phyloP scores from a whole-genome alignment of 2,888 invertebrate genomes.

The Macropis europaea region DNA sequence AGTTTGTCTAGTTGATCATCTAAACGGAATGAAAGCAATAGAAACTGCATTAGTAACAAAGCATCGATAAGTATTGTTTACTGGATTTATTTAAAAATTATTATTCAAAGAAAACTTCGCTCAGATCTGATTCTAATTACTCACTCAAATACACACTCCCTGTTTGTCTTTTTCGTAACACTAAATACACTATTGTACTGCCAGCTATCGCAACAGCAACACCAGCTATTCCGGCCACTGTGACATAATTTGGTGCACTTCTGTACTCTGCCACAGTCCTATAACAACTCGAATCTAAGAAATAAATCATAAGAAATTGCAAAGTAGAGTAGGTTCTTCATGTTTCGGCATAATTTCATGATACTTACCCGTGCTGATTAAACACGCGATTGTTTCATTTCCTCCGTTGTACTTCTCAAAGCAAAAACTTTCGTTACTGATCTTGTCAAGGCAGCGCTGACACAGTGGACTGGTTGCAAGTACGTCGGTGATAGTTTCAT shows the following conservation, averaged over 20 bases:
- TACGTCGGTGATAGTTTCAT: conserved; percentile 24
- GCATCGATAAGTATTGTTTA: too few relatives aligned
- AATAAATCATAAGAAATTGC: not conserved
- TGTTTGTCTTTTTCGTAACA: conserved; percentile 6
- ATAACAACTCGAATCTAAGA: conserved; percentile 12
- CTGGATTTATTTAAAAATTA: too few relatives aligned
- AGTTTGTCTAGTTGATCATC: too few relatives aligned
- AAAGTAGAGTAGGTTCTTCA: too few relatives aligned
- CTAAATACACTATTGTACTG: not conserved
- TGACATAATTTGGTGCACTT: not conserved
- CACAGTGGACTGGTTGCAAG: conserved; percentile 32
- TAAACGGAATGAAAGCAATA: too few relatives aligned
- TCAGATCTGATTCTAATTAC: too few relatives aligned
- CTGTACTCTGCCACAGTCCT: not conserved
- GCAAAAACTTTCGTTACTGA: conserved; percentile 40
- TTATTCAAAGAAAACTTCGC: too few relatives aligned
- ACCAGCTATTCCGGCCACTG: conserved; percentile 11
- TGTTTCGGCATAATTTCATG: too few relatives aligned
- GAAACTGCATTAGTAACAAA: too few relatives aligned
- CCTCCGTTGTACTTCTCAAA: not conserved
- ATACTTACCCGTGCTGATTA: conserved; percentile 33
- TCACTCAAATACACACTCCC: too few relatives aligned
- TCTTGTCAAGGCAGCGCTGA: conserved; percentile 14
- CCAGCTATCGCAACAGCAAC: not conserved
- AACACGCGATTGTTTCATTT: conserved; percentile 17